phyloP scores from a whole-genome alignment of 2,797 vertebrate genomes.

The Hypotaenidia okinawae region DNA sequence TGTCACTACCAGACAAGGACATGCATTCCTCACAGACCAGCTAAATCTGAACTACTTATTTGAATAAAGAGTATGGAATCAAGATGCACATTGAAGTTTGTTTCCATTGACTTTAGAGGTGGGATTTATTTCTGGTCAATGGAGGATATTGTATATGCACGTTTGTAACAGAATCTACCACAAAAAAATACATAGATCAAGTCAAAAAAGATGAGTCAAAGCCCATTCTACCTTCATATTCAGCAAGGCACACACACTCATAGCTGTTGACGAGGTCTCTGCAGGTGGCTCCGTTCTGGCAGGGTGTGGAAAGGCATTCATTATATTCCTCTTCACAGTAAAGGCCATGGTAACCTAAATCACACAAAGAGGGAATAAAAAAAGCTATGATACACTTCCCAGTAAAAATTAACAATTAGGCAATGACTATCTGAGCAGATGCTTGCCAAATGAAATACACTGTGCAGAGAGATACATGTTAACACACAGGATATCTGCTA shows the following conservation, averaged over 20 bases:
- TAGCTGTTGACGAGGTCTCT: constrained; percentile 91
- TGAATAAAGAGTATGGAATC: neutral
- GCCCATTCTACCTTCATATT: constrained; percentile 87
- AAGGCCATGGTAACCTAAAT: constrained; percentile 93
- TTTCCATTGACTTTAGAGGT: neutral
- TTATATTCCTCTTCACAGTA: constrained; percentile 98
- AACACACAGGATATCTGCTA: neutral
- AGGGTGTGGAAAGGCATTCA: constrained; percentile 93
- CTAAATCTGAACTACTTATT: neutral
- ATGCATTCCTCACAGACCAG: neutral
- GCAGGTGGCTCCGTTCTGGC: constrained; percentile 94
- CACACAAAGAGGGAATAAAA: neutral
- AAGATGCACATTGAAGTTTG: neutral
- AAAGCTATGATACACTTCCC: neutral
- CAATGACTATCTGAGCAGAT: neutral
- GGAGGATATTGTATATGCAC: neutral
- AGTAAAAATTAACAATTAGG: neutral
- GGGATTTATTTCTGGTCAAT: neutral
- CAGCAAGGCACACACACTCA: constrained; percentile 90
- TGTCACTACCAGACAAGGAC: neutral
- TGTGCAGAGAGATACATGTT: neutral
- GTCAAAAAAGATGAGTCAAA: neutral
- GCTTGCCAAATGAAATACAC: neutral
- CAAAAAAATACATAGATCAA: neutral
- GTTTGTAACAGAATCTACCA: neutral